Base-by-base conservation (phyloP, 2,113 vertebrate species). In the Leucopsar rothschildi region DNA sequence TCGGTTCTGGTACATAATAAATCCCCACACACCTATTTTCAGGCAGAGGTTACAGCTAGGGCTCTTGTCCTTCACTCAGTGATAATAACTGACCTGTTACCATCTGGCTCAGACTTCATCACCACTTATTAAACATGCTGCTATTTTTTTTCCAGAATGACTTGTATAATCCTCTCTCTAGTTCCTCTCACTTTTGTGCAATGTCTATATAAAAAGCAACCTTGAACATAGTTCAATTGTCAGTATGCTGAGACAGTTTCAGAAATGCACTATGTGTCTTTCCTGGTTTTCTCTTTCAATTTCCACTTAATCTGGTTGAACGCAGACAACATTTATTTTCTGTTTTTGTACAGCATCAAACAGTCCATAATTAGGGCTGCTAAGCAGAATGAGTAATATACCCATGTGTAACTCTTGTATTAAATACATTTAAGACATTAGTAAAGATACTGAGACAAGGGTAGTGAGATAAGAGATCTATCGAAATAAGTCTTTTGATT, bases 401-500 rank as follows among this genome's bases (percentile, higher is more conserved):
- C 52, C 50, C 68, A 55, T 61, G 29, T 88, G 65, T 52, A 44
- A 60, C 2, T 82, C 40, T 75, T 23, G 39, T 37, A 88, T 57
- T 77, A 57, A 92, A 97, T 96, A 52, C 53, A 82, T 95, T 93
- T 86, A 95, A 95, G 63, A 78, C 3, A 59, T n/a, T 3, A 2
- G 50, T 91, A 86, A 92, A 77, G 59, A 77, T 55, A 53, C 18
- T 12, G 29, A 96, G 82, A 61, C 55, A 50, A 92, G 50, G 10
- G 24, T 85, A 82, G 59, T 73, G 27, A 95, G 76, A 39, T 49
- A 49, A 79, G 52, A 79, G 25, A 49, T 69, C 73, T 79, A 27
- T 83, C 49, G 63, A 94, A 96, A 89, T 44, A 78, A 81, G 23
- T 81, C 12, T 95, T 97, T 96, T 95, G 33, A 95, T 96, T 96